Percentiles rank a stretch among this genome's conserved stretches.
Evolutionary conservation across 2,888 invertebrate genomes (phyloP).

Genomic region (Lochmaea crataegi): DNA sequence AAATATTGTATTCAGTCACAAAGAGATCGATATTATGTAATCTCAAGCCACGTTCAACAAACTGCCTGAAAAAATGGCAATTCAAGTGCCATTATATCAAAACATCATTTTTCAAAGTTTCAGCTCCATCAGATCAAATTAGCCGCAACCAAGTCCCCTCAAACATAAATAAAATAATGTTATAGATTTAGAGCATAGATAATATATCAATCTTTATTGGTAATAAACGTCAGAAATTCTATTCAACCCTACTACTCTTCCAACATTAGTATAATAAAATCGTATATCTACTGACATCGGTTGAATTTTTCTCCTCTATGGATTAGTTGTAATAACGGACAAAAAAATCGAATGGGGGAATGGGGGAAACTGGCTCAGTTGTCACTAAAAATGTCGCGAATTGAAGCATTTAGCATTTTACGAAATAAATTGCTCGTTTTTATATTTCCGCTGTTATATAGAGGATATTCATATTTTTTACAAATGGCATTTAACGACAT

Average conservation of each 20-base stretch:
- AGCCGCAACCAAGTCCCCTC: conserved; percentile 39
- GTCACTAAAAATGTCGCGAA: not conserved
- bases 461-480: not conserved
- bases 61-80: conserved; percentile 8
- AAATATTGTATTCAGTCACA: not conserved
- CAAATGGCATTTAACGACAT: not conserved
- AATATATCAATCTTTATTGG: conserved; percentile 62
- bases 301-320: conserved; percentile 38
- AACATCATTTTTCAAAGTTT: conserved; percentile 42
- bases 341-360: conserved; percentile 12
- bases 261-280: conserved; percentile 61
- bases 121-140: conserved; percentile 45
- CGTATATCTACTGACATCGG: conserved; percentile 55
- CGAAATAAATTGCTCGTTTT: not conserved
- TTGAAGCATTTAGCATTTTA: not conserved
- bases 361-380: conserved; percentile 7
- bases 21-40: not conserved
- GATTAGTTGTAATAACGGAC: conserved; percentile 36
- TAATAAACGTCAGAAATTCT: conserved; percentile 60
- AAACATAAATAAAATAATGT: conserved; percentile 50
- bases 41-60: not conserved
- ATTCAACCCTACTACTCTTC: conserved; percentile 54
- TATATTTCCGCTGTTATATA: not conserved
- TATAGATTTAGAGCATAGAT: conserved; percentile 51
- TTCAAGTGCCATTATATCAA: conserved; percentile 39